These are phyloP conservation scores for Thecocarcelia acutangulata DNA, from an alignment of 2,888 invertebrate species.

Conservation along the genomic window DNA sequence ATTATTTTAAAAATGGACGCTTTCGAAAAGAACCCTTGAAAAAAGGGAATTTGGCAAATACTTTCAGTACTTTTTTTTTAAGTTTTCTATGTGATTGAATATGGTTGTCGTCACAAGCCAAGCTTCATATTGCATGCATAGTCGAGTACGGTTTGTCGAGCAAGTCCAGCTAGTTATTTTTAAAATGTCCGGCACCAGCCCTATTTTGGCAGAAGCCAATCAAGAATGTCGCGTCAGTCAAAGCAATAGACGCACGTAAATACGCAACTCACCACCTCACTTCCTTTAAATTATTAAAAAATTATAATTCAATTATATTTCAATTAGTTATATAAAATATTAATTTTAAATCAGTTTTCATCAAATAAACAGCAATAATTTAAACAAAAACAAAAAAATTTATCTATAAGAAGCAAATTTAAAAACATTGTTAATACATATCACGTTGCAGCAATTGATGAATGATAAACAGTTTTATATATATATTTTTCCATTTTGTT, in stretches of 20 bases:
- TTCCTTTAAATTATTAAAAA: constrained; percentile 45
- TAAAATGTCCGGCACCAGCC: neutral
- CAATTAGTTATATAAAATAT: neutral
- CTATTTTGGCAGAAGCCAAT: constrained; percentile 3
- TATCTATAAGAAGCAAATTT: constrained; percentile 9
- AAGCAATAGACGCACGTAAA: constrained; percentile 4
- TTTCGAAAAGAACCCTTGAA: too few species aligned
- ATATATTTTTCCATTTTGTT: neutral
- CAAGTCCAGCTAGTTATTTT: neutral
- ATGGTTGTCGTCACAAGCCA: too few species aligned
- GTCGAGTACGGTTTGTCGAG: neutral
- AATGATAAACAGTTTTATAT: constrained; percentile 39
- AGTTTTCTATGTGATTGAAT: too few species aligned
- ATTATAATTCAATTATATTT: constrained; percentile 10
- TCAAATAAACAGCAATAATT: constrained; percentile 12
- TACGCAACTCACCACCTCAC: constrained; percentile 28
- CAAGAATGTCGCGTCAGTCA: neutral
- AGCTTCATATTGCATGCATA: neutral
- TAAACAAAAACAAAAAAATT: constrained; percentile 15
- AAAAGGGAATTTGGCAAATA: too few species aligned
- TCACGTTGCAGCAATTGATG: constrained; percentile 57
- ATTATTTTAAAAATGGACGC: too few species aligned
- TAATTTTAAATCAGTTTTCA: constrained; percentile 20
- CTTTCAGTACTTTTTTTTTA: too few species aligned
- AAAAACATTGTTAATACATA: constrained; percentile 45